phyloP scores from a whole-genome alignment of 1,140 invertebrate species.

The Leguminivora glycinivorella region DNA sequence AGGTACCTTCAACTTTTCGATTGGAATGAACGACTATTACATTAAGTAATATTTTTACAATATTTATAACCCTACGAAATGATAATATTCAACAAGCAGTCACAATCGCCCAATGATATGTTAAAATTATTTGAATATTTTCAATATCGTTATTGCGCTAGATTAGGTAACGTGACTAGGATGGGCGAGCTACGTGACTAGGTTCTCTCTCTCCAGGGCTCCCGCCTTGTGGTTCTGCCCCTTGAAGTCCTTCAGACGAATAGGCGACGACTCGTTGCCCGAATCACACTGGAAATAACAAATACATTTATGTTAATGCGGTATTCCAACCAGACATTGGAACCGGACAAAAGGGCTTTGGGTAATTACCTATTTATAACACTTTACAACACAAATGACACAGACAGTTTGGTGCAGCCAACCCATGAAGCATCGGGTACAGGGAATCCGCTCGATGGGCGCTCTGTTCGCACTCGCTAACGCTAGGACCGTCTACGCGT shows the following conservation, averaged over 20 bases:
- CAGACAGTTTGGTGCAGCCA: too few relatives aligned
- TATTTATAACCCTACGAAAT: slow-evolving; percentile 75
- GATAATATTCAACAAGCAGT: slow-evolving; percentile 77
- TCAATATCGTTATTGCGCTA: slow-evolving; percentile 74
- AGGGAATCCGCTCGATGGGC: too few relatives aligned
- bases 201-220: slow-evolving; percentile 58
- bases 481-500: not conserved
- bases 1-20: slow-evolving; percentile 76
- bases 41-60: slow-evolving; percentile 73
- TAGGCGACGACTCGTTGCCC: slow-evolving; percentile 76
- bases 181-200: slow-evolving; percentile 57
- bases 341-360: too few relatives aligned
- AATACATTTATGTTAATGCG: not conserved
- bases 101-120: slow-evolving; percentile 80
- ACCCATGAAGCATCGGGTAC: too few relatives aligned
- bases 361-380: too few relatives aligned
- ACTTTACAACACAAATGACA: too few relatives aligned
- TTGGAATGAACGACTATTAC: slow-evolving; percentile 78
- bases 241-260: slow-evolving; percentile 74
- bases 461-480: too few relatives aligned
- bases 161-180: slow-evolving; percentile 48
- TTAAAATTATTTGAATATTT: slow-evolving; percentile 73
- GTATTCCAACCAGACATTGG: not conserved
- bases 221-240: slow-evolving; percentile 69
- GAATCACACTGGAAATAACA: slow-evolving; percentile 73